Evolutionary conservation across 1,140 invertebrate species (phyloP).

Genomic region (Pseudomyrmex sp.): DNA sequence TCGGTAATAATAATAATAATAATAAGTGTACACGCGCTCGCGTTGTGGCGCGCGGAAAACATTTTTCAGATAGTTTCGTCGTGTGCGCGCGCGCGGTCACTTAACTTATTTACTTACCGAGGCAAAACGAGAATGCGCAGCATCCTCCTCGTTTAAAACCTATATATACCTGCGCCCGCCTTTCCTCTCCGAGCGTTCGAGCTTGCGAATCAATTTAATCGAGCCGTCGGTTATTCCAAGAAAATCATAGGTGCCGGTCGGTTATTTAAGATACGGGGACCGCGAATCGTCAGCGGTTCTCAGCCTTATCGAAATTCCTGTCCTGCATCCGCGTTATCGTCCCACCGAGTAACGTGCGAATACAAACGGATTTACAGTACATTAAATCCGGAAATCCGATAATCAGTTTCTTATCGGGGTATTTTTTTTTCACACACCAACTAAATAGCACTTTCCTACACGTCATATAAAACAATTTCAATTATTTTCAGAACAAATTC

Average conservation of each 20-base stretch:
- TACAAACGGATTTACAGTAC: not conserved
- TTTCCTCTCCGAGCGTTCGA: constrained; percentile 57
- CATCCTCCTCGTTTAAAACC: constrained; percentile 52
- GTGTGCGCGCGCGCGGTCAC: constrained; percentile 61
- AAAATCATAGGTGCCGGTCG: constrained; percentile 81
- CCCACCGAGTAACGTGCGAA: too few relatives aligned
- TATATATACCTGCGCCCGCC: not conserved
- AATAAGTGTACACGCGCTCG: not conserved
- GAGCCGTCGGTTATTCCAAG: constrained; percentile 77
- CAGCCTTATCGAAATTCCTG: constrained; percentile 56
- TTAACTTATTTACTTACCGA: constrained; percentile 79
- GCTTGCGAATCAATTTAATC: constrained; percentile 82
- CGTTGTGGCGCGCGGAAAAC: too few relatives aligned
- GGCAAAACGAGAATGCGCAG: constrained; percentile 60
- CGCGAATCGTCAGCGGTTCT: constrained; percentile 75
- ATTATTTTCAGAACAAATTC: constrained; percentile 1
- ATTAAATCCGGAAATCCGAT: too few relatives aligned
- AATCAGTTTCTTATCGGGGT: too few relatives aligned
- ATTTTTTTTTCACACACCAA: not conserved
- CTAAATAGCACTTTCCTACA: not conserved
- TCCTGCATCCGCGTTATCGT: too few relatives aligned
- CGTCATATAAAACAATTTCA: not conserved
- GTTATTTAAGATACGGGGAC: constrained; percentile 78
- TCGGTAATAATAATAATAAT: not conserved
- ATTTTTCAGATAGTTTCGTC: too few relatives aligned